A percentile compares a stretch with the other conserved stretches of the same genome.
These are phyloP conservation scores for Catostylus mosaicus DNA, from an alignment of 30 jellyfish, hydroid and myxozoan genomes.

Conservation along the genomic window DNA sequence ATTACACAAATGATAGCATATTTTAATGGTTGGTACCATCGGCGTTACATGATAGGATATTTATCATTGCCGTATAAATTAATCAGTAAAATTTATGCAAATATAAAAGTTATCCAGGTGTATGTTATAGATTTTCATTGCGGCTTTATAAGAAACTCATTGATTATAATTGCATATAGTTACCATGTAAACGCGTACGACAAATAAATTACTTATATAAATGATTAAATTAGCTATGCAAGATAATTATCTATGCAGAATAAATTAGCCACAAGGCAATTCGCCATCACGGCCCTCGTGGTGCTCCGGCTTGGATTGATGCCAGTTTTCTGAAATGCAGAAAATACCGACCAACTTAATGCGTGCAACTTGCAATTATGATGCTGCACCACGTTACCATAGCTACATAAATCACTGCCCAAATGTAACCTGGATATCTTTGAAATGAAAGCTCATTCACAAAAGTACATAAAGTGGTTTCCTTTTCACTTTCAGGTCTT, in stretches of 20 bases:
- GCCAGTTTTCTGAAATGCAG: conserved; percentile 73
- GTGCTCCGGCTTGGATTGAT: conserved; percentile 18
- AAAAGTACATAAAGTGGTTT: too few relatives aligned
- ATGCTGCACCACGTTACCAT: conserved; percentile 5
- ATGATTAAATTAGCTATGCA: conserved; percentile 5
- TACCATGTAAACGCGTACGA: neutral
- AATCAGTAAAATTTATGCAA: neutral
- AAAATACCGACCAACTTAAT: conserved; percentile 35
- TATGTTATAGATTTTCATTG: too few relatives aligned
- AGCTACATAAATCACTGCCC: neutral
- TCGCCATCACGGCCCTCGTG: conserved; percentile 39
- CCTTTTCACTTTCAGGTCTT: too few relatives aligned
- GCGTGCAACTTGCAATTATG: neutral
- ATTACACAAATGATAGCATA: conserved; percentile 8
- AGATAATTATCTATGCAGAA: neutral
- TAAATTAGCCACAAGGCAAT: conserved; percentile 29
- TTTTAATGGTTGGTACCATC: neutral
- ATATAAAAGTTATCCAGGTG: neutral
- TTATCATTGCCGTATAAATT: neutral
- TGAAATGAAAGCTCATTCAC: too few relatives aligned
- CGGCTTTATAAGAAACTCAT: neutral
- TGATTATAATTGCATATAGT: neutral
- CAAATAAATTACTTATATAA: neutral
- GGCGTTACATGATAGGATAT: neutral
- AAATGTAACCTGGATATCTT: neutral